phyloP scores from a whole-genome alignment of 2,888 invertebrate species.

The Leptogaster cylindrica region DNA sequence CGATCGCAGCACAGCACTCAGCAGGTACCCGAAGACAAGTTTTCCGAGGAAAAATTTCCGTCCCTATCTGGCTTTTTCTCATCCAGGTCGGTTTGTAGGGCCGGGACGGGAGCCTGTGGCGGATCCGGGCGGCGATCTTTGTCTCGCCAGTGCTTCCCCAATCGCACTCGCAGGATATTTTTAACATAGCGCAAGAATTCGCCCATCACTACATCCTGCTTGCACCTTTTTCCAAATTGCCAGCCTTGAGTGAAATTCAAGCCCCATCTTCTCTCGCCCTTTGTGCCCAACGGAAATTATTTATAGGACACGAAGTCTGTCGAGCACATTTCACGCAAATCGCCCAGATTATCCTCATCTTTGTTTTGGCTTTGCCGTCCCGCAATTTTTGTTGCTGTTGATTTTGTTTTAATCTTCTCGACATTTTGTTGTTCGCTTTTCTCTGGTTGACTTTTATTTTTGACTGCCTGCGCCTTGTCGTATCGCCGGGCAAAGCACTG shows the following conservation, averaged over 20 bases:
- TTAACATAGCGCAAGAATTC: not conserved
- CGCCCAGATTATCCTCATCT: not conserved
- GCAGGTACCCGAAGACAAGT: not conserved
- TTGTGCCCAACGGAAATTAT: not conserved
- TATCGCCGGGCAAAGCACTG: too few species aligned
- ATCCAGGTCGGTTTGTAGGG: not conserved
- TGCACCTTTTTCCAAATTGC: not conserved
- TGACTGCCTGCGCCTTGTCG: too few species aligned
- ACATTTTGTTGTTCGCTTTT: too few species aligned
- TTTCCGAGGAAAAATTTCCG: not conserved
- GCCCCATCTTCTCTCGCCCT: not conserved
- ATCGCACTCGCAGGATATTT: not conserved
- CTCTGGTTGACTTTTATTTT: too few species aligned
- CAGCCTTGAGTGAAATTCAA: not conserved
- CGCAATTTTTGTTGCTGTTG: too few species aligned
- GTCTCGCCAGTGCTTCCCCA: not conserved
- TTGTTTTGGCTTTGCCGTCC: too few species aligned
- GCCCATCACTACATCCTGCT: not conserved
- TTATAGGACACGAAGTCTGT: not conserved
- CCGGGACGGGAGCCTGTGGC: not conserved
- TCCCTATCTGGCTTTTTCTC: not conserved
- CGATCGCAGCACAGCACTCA: not conserved
- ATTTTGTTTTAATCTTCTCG: too few species aligned
- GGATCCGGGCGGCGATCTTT: too few species aligned
- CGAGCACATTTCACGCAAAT: not conserved